Evolutionary conservation across 2,113 vertebrate genomes (phyloP).

Genomic region (Addax nasomaculatus): DNA sequence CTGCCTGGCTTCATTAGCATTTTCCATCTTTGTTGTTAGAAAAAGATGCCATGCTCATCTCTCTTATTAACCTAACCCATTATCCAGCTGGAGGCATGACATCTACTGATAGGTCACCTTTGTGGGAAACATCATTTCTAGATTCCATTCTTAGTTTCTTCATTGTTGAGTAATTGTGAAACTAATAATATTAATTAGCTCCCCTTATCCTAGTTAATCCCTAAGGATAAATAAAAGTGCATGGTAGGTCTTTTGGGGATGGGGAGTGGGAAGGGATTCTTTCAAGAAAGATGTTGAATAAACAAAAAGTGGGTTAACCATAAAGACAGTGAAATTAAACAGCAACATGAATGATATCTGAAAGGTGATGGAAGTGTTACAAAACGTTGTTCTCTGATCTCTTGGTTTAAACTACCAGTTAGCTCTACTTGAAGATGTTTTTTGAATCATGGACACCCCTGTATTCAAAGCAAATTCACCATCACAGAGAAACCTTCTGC

Average conservation of each 20-base stretch:
- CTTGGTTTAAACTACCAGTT: not conserved
- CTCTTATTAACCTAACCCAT: not conserved
- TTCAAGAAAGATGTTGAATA: slow-evolving; percentile 22
- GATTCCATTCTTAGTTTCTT: not conserved
- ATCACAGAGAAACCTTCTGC: slow-evolving; percentile 34
- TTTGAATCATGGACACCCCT: slow-evolving; percentile 10
- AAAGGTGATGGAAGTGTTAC: not conserved
- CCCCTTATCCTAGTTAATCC: not conserved
- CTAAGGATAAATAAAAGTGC: not conserved
- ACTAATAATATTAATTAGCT: not conserved
- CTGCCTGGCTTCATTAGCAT: not conserved
- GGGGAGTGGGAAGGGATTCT: not conserved
- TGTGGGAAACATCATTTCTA: not conserved
- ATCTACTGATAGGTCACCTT: not conserved
- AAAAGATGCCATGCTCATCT: not conserved
- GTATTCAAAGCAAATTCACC: slow-evolving; percentile 47
- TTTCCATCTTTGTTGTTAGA: not conserved
- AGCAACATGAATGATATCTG: not conserved
- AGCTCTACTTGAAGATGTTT: not conserved
- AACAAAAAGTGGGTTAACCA: not conserved
- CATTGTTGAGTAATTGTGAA: not conserved
- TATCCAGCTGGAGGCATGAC: not conserved
- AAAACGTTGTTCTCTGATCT: not conserved
- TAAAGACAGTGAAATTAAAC: not conserved
- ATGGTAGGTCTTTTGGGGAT: not conserved